Percentiles rank a stretch among this genome's conserved stretches.
Conservation (phyloP, 2,113 vertebrate genomes). For the Arvicanthis niloticus region DNA sequence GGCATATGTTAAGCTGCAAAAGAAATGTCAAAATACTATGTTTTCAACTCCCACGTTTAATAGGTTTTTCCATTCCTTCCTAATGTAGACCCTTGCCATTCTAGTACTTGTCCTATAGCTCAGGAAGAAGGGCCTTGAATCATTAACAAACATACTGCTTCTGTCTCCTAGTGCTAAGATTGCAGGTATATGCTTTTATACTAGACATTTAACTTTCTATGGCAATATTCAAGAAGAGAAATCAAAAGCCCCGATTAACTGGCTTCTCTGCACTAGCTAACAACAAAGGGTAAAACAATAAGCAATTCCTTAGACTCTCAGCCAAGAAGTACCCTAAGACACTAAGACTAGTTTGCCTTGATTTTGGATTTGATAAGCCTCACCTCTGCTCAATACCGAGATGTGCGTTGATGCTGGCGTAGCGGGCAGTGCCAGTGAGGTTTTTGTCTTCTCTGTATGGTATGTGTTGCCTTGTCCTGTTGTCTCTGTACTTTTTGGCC, state of each 20-base stretch:
- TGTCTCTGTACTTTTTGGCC: constrained; percentile 99
- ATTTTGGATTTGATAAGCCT: constrained; percentile 69
- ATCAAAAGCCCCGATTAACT: not conserved
- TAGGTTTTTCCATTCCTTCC: not conserved
- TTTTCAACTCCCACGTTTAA: not conserved
- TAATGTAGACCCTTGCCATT: not conserved
- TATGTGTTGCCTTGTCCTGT: constrained; percentile 99
- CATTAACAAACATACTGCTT: not conserved
- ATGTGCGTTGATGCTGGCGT: constrained; percentile 99
- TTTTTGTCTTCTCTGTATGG: constrained; percentile 99
- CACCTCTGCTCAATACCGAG: constrained; percentile 99
- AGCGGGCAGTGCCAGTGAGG: constrained; percentile 98
- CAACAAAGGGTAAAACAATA: constrained; percentile 26
- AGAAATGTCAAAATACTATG: constrained; percentile 6
- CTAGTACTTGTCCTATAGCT: not conserved
- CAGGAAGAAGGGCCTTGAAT: not conserved
- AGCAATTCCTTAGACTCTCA: constrained; percentile 61
- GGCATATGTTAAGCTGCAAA: constrained; percentile 15
- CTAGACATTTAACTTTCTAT: constrained; percentile 31
- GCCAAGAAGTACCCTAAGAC: constrained; percentile 6
- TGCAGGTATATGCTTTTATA: not conserved
- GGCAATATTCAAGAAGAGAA: constrained; percentile 44
- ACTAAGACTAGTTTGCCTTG: not conserved
- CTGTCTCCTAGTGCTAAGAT: not conserved
- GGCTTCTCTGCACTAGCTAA: not conserved